These are phyloP conservation scores for Solenopsis invicta DNA, from an alignment of 1,140 invertebrate genomes.

Conservation along the genomic window DNA sequence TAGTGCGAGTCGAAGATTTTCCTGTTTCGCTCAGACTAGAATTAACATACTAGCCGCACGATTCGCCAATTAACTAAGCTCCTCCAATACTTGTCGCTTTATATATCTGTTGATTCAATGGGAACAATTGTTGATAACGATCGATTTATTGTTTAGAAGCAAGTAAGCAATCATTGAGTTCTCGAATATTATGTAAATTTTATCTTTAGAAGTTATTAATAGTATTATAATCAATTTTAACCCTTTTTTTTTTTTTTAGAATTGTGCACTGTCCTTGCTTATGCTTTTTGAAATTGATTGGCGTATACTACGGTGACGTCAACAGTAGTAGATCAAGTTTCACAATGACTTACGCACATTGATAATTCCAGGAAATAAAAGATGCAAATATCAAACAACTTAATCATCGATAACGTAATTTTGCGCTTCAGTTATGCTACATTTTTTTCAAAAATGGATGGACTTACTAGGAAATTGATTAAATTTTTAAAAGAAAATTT, in stretches of 20 bases:
- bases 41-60: too few species aligned
- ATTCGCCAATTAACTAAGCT: slow-evolving; percentile 1
- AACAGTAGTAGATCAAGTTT: neutral
- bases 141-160: neutral
- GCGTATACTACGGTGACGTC: too few species aligned
- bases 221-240: too few species aligned
- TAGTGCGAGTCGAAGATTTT: neutral
- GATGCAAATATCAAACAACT: neutral
- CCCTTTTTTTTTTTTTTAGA: neutral
- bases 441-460: neutral
- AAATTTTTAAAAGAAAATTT: too few species aligned
- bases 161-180: too few species aligned
- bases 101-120: neutral
- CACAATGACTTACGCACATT: neutral
- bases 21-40: neutral
- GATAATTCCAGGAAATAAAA: slow-evolving; percentile 1
- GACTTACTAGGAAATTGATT: neutral
- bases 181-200: too few species aligned
- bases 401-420: neutral
- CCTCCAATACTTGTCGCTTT: neutral
- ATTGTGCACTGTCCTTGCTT: neutral
- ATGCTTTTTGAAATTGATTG: too few species aligned
- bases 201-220: too few species aligned
- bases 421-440: neutral
- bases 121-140: neutral